Evolutionary conservation across 2,797 vertebrate genomes (phyloP).

Genomic region (Garrulus glandarius): DNA sequence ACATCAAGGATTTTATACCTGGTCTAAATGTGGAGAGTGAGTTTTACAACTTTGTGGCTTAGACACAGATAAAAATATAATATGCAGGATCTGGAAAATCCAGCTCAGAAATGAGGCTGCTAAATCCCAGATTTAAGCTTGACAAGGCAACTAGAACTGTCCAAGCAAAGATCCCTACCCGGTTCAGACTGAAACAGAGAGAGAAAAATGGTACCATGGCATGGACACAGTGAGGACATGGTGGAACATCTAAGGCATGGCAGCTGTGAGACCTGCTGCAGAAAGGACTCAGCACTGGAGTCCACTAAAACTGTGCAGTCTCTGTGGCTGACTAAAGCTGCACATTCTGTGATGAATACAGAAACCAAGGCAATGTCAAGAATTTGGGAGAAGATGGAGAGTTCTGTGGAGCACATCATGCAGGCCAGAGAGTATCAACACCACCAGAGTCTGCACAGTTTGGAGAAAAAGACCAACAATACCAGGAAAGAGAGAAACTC

Average conservation of each 20-base stretch:
- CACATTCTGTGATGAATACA: neutral
- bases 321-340: neutral
- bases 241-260: neutral
- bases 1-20: neutral
- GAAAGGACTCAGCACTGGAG: neutral
- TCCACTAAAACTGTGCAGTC: neutral
- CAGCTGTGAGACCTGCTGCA: neutral
- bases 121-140: neutral
- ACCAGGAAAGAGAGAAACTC: neutral
- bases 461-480: neutral
- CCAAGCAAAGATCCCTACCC: neutral
- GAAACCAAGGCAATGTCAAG: neutral
- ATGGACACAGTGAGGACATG: neutral
- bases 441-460: neutral
- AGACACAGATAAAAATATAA: neutral
- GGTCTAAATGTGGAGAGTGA: neutral
- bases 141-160: neutral
- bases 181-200: neutral
- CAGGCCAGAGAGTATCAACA: neutral
- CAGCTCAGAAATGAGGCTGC: neutral
- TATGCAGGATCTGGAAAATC: neutral
- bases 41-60: neutral
- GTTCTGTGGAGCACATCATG: neutral
- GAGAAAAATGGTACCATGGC: accelerated
- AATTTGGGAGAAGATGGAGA: neutral